Conservation (phyloP, 2,888 invertebrate species). For the Clepsis dumicolana region DNA sequence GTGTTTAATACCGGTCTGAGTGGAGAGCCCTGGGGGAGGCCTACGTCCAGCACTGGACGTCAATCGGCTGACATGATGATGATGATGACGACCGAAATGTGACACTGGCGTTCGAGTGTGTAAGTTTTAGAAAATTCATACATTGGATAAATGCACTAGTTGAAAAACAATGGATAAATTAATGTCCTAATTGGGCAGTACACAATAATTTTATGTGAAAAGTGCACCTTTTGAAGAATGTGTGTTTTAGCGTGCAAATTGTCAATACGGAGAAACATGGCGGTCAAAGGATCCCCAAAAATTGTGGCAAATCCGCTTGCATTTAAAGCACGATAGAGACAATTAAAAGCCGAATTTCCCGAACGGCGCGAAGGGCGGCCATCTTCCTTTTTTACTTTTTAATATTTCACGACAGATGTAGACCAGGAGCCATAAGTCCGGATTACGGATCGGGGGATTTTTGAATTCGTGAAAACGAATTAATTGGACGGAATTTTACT, state of each 20-base stretch:
- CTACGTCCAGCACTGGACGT: no score
- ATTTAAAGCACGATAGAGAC: slow-evolving; percentile 14
- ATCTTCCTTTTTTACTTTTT: slow-evolving; percentile 39
- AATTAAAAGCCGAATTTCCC: slow-evolving; percentile 21
- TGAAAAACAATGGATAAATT: no score
- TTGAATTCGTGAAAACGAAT: slow-evolving; percentile 54
- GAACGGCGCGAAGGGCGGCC: slow-evolving; percentile 18
- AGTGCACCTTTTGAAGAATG: not conserved
- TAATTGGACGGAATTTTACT: slow-evolving; percentile 68
- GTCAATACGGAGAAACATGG: not conserved
- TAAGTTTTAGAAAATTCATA: no score
- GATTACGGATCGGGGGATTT: slow-evolving; percentile 33
- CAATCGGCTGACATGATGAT: no score
- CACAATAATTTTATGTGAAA: no score
- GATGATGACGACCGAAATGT: no score
- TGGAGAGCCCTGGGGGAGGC: no score
- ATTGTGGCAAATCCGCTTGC: slow-evolving; percentile 14
- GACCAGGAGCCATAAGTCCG: slow-evolving; percentile 53
- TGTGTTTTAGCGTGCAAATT: no score
- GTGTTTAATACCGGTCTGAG: no score
- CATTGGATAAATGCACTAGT: no score
- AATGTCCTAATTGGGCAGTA: no score
- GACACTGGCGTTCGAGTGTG: no score
- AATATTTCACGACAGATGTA: slow-evolving; percentile 51
- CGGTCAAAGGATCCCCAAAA: not conserved